Base-by-base conservation (phyloP, 2,113 vertebrate species). In the Dermatemys mawii region DNA sequence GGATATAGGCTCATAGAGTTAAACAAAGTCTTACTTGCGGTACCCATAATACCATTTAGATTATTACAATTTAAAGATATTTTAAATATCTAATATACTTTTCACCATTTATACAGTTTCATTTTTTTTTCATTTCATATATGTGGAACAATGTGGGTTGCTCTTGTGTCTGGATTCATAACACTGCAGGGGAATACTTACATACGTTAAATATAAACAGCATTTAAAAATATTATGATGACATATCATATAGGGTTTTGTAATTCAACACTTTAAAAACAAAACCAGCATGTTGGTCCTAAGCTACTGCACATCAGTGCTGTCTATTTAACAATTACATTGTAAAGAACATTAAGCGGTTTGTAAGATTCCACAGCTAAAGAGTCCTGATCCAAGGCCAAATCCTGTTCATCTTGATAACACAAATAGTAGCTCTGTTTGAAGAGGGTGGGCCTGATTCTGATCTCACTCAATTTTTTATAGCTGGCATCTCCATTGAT, bases 181-280 rank as follows among this genome's bases (percentile, higher is more conserved):
- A 82, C 84, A 87, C 14, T 82, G 12, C 41, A 82, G 41, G 81
- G 26, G 76, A 86, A 63, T 21, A 67, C 79, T 90, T 91, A 63
- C 49, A 73, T 87, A 86, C 44, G 91, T 92, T 53, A 95, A 94
- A 81, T 75, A 91, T 44, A 93, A 93, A 80, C 80, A 84, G 51
- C 70, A 90, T 83, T 91, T 83, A 50, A 70, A 95, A 88, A 2
- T 11, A 84, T 93, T 75, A 85, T 44, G 22, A 54, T 85, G 85
- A 85, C 46, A 32, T 89, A 87, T 96, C 27, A n/a, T 38, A 19
- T 38, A 9, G 19, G 63, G 63, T 70, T 70, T 70, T 89, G 10
- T 54, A 54, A 60, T 53, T 70, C 32, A 70, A 21, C 35, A 38
- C 19, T 70, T 70, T 70, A 70, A 85, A 85, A 41, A 22, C 53